Percentiles rank a stretch among this genome's conserved stretches.
Evolutionary conservation across 2,113 vertebrate species (phyloP).

Genomic region (Propithecus coquereli): DNA sequence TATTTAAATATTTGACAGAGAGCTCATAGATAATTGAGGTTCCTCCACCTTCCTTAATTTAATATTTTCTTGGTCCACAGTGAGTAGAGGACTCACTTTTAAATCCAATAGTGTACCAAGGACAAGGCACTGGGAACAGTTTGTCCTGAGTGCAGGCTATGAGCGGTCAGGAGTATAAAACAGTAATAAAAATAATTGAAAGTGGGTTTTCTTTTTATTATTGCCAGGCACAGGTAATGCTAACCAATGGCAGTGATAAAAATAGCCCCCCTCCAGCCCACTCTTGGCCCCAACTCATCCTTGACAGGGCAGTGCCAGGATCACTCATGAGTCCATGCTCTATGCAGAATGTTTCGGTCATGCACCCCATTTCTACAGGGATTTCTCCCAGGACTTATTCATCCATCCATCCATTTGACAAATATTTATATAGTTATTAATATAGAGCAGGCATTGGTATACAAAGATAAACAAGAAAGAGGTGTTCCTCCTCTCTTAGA

Average conservation of each 20-base stretch:
- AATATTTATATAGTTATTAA: neutral
- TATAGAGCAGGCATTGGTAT: accelerated
- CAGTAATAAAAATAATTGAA: neutral
- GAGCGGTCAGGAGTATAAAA: neutral
- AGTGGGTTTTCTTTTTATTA: neutral
- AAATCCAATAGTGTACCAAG: neutral
- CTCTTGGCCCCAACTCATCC: accelerated
- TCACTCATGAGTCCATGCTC: neutral
- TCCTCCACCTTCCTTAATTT: too few species aligned
- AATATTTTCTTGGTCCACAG: neutral
- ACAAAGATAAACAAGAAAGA: too few species aligned
- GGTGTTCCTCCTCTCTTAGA: too few species aligned
- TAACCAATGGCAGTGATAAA: neutral
- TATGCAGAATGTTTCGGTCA: accelerated
- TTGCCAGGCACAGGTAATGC: neutral
- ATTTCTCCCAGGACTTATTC: neutral
- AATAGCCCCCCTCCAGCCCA: neutral
- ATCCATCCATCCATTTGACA: neutral
- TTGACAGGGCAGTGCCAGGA: neutral
- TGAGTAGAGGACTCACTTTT: neutral
- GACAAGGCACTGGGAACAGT: neutral
- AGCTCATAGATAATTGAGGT: too few species aligned
- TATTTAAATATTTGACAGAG: neutral
- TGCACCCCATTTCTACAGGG: accelerated
- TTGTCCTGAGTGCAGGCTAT: accelerated